These are phyloP conservation scores for Microplitis mediator DNA, from an alignment of 1,140 invertebrate genomes.

Conservation along the genomic window DNA sequence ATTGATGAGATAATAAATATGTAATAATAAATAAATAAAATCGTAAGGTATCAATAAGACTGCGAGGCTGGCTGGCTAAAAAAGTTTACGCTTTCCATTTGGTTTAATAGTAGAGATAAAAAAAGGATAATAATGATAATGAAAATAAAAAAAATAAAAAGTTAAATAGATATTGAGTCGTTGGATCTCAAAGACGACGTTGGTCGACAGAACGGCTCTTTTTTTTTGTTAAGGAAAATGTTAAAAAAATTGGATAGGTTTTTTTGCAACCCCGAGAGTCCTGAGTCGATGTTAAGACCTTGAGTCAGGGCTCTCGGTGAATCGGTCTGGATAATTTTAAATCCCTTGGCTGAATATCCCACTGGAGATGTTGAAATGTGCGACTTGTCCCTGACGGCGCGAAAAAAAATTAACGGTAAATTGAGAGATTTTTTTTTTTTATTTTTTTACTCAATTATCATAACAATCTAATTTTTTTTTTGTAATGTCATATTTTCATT, in stretches of 20 bases:
- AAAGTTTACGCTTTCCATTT: neutral
- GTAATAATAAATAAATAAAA: neutral
- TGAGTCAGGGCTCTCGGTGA: conserved; percentile 21
- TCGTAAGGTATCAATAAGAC: conserved; percentile 17
- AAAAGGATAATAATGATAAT: neutral
- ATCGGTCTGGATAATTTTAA: conserved; percentile 20
- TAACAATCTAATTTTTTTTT: neutral
- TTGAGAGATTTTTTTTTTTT: neutral
- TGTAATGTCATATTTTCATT: no score
- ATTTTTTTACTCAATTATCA: neutral
- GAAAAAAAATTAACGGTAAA: no score
- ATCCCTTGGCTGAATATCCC: conserved; percentile 5
- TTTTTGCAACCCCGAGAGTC: conserved; percentile 17
- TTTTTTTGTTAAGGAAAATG: neutral
- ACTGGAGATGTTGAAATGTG: neutral
- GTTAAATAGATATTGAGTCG: neutral
- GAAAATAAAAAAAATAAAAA: neutral
- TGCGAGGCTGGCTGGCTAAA: conserved; percentile 31
- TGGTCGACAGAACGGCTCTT: conserved; percentile 16
- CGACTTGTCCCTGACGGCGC: neutral
- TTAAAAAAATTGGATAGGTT: neutral
- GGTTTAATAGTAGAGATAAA: neutral
- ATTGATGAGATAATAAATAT: neutral
- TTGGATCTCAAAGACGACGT: conserved; percentile 16
- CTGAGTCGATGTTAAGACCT: conserved; percentile 26